Evolutionary conservation across 2,888 invertebrate genomes (phyloP), one percentile per base, ranked within the genome.

Genomic region (Eupithecia subfuscata): DNA sequence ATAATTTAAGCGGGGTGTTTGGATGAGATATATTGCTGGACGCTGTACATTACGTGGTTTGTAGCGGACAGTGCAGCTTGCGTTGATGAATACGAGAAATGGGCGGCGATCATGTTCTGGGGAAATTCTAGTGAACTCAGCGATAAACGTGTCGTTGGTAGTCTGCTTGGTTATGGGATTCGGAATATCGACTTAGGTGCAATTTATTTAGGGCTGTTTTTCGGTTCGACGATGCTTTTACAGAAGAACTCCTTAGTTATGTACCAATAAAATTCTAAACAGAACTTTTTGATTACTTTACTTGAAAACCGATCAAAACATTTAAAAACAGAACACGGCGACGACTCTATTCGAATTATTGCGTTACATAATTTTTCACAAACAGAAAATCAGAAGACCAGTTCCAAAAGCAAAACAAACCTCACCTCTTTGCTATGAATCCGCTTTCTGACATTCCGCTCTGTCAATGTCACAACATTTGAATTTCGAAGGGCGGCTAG

Each of bases 1-100:
- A 97, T 97, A 97, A 96, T 96, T 95, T 93, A 93, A 90, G 88
- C 89, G 90, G 78, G 91, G 90, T 87, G 87, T 88, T 88, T 91
- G 92, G 93, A 92, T 95, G 93, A 92, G 93, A 95, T 95, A 95
- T 92, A 91, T 85, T 86, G 90, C 89, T 86, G 90, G 91, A 89
- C 92, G 84, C 82, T 90, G 91, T 93, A 78, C 90, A 92, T 92
- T 93, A 94, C 88, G 83, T 86, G 80, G 82, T 85, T 87, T 90
- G 88, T 90, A 91, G 91, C 85, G 91, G 89, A 85, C 85, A 86
- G 83, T 86, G 86, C 88, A 89, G 86, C 86, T 83, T 84, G 70
- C 75, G 85, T 89, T 91, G 90, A 90, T 91, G 89, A 91, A 92
- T 90, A 89, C 82, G 82, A 81, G 80, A 79, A 77, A 79, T 82